A percentile compares a stretch with the other conserved stretches of the same genome.
These are phyloP conservation scores for Glaucomys volans DNA, from an alignment of 2,113 vertebrate genomes.

Conservation along the genomic window DNA sequence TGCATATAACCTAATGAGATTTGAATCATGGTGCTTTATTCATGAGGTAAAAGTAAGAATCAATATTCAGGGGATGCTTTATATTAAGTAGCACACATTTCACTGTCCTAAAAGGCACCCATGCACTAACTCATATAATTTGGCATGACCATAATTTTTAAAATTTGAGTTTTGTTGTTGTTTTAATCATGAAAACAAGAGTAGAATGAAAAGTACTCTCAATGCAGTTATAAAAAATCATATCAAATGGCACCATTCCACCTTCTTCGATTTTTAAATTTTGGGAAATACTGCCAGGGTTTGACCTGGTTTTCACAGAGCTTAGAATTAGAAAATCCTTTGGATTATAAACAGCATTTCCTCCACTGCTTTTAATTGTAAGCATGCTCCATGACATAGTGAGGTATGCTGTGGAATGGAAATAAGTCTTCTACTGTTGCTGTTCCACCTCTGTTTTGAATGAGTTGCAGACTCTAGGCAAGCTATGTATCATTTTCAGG, in stretches of 20 bases:
- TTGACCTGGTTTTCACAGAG: neutral
- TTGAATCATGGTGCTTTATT: neutral
- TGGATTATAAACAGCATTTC: neutral
- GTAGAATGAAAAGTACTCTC: neutral
- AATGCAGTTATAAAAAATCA: neutral
- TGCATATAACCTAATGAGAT: neutral
- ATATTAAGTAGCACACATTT: neutral
- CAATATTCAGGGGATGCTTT: neutral
- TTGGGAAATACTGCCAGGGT: neutral
- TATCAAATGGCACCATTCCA: neutral
- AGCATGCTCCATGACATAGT: neutral
- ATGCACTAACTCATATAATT: neutral
- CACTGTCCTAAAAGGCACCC: neutral
- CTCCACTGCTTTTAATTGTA: neutral
- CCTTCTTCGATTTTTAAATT: neutral
- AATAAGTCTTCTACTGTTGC: neutral
- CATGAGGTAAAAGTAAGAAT: neutral
- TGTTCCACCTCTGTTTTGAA: neutral
- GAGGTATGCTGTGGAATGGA: too few relatives aligned
- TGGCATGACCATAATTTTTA: neutral
- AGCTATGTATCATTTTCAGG: neutral
- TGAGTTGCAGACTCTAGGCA: neutral
- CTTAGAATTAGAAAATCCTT: neutral
- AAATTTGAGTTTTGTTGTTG: neutral
- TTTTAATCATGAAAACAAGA: constrained; percentile 18